phyloP scores from a whole-genome alignment of 2,797 vertebrate genomes.

The Lepus oiostolus region DNA sequence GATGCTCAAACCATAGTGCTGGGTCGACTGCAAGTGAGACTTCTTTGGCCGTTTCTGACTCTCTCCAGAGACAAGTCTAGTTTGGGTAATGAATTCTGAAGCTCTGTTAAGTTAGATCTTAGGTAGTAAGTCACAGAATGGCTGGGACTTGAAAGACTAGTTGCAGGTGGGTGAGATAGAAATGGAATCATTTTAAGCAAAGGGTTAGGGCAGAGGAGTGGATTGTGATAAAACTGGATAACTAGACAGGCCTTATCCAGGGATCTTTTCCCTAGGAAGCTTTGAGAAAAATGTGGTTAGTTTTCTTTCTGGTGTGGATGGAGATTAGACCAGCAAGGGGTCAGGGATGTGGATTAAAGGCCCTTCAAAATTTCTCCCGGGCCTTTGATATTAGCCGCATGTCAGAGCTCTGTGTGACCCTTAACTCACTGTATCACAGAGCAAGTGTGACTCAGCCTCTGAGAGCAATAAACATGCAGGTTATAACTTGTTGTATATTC shows the following conservation, averaged over 20 bases:
- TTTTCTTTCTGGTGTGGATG: slow-evolving; percentile 1
- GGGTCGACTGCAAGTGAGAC: not conserved
- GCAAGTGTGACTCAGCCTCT: not conserved
- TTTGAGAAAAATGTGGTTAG: slow-evolving; percentile 44
- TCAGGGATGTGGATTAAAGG: slow-evolving; percentile 19
- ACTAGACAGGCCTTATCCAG: not conserved
- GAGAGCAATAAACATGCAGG: slow-evolving; percentile 37
- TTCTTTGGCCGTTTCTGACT: not conserved
- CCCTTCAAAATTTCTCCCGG: slow-evolving; percentile 25
- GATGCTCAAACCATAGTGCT: not conserved
- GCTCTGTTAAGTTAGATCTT: not conserved
- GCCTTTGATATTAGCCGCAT: not conserved
- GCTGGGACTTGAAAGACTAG: not conserved
- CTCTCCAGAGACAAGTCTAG: not conserved
- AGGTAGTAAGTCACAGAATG: not conserved
- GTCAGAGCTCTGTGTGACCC: not conserved
- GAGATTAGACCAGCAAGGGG: not conserved
- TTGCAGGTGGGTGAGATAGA: not conserved
- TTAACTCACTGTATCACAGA: slow-evolving; percentile 1
- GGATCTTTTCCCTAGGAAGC: not conserved
- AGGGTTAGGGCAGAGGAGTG: not conserved
- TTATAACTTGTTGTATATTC: not conserved
- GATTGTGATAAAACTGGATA: not conserved
- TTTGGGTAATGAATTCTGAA: not conserved
- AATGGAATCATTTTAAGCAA: not conserved